Evolutionary conservation across 2,113 vertebrate genomes (phyloP).

Genomic region (Phoenicopterus ruber): DNA sequence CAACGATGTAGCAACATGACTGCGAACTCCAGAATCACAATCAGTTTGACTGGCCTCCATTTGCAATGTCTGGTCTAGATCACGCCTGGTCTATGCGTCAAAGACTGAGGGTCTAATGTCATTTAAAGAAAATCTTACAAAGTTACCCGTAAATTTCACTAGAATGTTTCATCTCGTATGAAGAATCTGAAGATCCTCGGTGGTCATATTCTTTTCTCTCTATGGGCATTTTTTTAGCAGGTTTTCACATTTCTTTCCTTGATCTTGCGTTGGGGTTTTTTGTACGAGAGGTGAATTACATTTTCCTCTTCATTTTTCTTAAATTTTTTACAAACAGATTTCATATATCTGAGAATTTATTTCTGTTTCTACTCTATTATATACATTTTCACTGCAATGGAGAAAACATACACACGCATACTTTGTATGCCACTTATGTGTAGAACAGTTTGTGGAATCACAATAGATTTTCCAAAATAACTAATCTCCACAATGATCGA

Average conservation of each 20-base stretch:
- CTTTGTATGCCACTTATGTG: not conserved
- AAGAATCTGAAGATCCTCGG: not conserved
- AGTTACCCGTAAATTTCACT: not conserved
- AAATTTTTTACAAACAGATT: not conserved
- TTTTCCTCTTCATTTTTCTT: not conserved
- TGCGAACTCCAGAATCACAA: not conserved
- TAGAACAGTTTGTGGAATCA: not conserved
- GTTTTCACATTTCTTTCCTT: not conserved
- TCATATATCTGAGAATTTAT: not conserved
- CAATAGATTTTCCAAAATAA: not conserved
- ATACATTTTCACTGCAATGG: not conserved
- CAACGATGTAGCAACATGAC: accelerated
- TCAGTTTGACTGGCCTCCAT: not conserved
- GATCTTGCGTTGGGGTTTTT: not conserved
- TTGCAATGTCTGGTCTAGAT: not conserved
- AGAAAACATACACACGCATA: not conserved
- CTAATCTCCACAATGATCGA: not conserved
- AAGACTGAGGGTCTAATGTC: not conserved
- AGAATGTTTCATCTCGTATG: not conserved
- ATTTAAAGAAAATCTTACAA: not conserved
- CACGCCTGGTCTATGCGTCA: accelerated
- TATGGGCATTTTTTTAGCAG: not conserved
- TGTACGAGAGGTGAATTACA: not conserved
- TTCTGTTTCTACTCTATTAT: not conserved
- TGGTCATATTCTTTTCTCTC: not conserved